A percentile compares a stretch with the other conserved stretches of the same genome.
Conservation (phyloP, 2,888 invertebrate genomes). For the Stenodera caucasica region DNA sequence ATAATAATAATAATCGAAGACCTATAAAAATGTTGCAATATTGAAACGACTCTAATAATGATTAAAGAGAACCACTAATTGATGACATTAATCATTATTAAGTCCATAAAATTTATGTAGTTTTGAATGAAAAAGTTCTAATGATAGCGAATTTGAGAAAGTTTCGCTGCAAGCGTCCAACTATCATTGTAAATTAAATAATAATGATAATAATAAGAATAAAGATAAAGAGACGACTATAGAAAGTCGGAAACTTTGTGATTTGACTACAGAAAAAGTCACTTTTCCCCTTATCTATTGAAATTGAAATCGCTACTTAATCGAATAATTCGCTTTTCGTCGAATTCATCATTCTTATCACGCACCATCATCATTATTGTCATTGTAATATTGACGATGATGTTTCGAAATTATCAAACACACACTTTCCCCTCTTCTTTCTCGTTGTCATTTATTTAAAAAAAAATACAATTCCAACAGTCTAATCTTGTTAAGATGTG, state of each 20-base stretch:
- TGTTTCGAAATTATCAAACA: no score
- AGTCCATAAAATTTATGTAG: no score
- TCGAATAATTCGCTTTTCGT: no score
- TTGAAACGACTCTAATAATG: no score
- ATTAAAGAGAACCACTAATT: no score
- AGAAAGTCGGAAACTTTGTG: not conserved
- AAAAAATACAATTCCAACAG: not conserved
- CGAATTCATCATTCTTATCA: not conserved
- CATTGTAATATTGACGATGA: not conserved
- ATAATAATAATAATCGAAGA: no score
- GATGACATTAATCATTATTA: no score
- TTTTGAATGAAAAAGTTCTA: constrained; percentile 42
- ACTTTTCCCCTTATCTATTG: constrained; percentile 1
- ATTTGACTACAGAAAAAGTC: constrained; percentile 8
- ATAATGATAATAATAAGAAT: not conserved
- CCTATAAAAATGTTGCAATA: no score
- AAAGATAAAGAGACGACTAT: no score
- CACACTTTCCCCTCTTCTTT: no score
- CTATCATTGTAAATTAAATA: constrained; percentile 33
- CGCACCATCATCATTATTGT: not conserved
- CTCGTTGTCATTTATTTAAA: no score
- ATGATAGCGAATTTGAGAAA: constrained; percentile 44
- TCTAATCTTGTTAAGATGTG: not conserved
- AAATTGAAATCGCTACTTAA: no score
- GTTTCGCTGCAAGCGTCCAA: constrained; percentile 37